Evolutionary conservation across 35 echinoderm and acorn worm genomes (phyloP).

Genomic region (Amphiura filiformis): DNA sequence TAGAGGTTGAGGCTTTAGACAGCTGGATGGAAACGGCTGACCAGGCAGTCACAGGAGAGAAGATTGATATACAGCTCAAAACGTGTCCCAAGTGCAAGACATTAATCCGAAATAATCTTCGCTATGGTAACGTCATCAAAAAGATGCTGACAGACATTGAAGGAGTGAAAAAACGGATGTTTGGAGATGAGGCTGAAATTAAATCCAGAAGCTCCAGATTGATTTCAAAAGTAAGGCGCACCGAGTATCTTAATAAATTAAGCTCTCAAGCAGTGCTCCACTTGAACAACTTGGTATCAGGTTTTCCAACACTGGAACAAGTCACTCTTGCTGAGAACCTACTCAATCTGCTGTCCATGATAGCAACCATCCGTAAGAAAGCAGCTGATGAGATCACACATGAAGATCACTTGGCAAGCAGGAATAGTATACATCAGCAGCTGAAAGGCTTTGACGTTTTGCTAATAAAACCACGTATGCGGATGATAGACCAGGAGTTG

Average conservation of each 20-base stretch:
- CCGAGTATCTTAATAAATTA: neutral
- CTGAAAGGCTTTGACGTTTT: neutral
- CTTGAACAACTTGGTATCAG: neutral
- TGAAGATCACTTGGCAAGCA: neutral
- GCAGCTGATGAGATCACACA: neutral
- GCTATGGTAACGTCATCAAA: constrained; percentile 81
- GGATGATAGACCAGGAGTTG: neutral
- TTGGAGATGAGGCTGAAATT: constrained; percentile 30
- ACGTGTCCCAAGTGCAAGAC: constrained; percentile 48
- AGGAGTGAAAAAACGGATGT: constrained; percentile 49
- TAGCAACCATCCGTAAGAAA: constrained; percentile 8
- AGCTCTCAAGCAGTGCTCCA: neutral
- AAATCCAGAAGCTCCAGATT: neutral
- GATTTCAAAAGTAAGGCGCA: neutral
- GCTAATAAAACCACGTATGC: neutral
- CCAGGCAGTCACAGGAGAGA: neutral
- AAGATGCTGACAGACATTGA: constrained; percentile 54
- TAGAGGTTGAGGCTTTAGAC: constrained; percentile 51
- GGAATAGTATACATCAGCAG: neutral
- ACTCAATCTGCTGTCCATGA: constrained; percentile 3
- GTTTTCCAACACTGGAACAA: neutral
- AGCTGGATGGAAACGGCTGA: constrained; percentile 16
- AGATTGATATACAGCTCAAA: constrained; percentile 30
- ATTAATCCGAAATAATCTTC: constrained; percentile 57
- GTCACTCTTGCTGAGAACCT: constrained; percentile 1